Conservation (phyloP, 1,140 invertebrate species). For the Aporrectodea caliginosa region DNA sequence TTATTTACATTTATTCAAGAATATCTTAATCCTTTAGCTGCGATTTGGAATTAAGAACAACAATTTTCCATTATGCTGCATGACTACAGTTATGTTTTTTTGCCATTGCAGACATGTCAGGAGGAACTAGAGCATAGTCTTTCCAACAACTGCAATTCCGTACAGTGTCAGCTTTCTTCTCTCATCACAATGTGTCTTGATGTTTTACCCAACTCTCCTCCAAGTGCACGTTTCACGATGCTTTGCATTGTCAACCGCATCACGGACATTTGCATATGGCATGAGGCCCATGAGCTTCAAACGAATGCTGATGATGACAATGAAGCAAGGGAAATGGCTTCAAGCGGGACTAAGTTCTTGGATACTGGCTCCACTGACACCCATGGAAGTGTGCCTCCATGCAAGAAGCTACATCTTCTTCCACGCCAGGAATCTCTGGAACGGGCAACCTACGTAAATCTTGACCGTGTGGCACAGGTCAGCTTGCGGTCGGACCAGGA, state of each 20-base stretch:
- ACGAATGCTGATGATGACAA: neutral
- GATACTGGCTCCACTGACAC: neutral
- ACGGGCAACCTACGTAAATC: too few species aligned
- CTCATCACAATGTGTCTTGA: neutral
- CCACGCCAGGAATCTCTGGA: neutral
- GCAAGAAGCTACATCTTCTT: neutral
- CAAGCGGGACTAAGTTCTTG: too few species aligned
- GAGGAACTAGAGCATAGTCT: neutral
- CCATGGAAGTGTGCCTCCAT: neutral
- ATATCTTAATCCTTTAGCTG: too few species aligned
- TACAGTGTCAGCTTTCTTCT: neutral
- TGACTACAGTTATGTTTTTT: too few species aligned
- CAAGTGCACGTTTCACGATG: conserved; percentile 6
- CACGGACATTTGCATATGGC: conserved; percentile 10
- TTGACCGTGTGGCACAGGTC: too few species aligned
- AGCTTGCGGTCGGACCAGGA: too few species aligned
- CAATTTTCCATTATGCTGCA: too few species aligned
- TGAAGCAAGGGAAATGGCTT: neutral
- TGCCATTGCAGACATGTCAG: neutral
- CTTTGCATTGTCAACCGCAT: conserved; percentile 26
- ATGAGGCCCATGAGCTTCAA: conserved; percentile 5
- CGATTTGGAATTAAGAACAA: too few species aligned
- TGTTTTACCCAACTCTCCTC: neutral
- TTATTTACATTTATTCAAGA: too few species aligned
- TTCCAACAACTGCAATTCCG: neutral